phyloP scores from a whole-genome alignment of 1,140 invertebrate species.

The fruit fly (Drosophila melanogaster) region DNA sequence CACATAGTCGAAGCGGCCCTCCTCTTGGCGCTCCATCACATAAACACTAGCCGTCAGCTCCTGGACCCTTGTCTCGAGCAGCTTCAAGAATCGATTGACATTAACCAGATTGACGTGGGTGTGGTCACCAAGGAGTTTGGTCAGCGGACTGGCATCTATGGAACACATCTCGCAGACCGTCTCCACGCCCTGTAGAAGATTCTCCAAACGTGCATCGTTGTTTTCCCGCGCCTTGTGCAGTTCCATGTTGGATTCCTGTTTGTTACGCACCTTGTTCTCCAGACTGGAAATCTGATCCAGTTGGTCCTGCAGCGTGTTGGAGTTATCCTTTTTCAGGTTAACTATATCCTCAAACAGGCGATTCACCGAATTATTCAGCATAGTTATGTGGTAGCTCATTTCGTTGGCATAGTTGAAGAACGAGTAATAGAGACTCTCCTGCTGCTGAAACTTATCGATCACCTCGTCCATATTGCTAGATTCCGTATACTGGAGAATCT shows the following conservation, averaged over 20 bases:
- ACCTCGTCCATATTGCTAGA: conserved; percentile 61
- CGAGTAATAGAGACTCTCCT: conserved; percentile 77
- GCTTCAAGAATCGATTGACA: conserved; percentile 54
- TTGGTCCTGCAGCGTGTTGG: conserved; percentile 56
- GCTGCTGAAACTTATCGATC: conserved; percentile 73
- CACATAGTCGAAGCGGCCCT: conserved; percentile 48
- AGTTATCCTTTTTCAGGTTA: conserved; percentile 60
- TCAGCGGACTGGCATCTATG: conserved; percentile 53
- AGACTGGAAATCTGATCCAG: conserved; percentile 54
- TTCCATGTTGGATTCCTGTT: conserved; percentile 56
- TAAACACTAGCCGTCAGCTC: conserved; percentile 71
- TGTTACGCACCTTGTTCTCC: conserved; percentile 46
- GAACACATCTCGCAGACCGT: conserved; percentile 65
- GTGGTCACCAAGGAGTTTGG: conserved; percentile 59
- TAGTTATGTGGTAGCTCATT: conserved; percentile 74
- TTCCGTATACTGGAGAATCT: conserved; percentile 67
- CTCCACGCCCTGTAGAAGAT: conserved; percentile 67
- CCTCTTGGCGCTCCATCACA: conserved; percentile 59
- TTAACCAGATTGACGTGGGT: conserved; percentile 65
- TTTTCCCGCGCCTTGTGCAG: conserved; percentile 46
- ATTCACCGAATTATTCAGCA: conserved; percentile 76
- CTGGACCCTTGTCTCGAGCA: conserved; percentile 64
- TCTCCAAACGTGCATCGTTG: conserved; percentile 62
- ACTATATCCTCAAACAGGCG: conserved; percentile 71
- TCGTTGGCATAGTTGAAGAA: conserved; percentile 81